A percentile compares a stretch with the other conserved stretches of the same genome.
Evolutionary conservation across 1,140 invertebrate genomes (phyloP).

Genomic region (Mylabris phalerata): DNA sequence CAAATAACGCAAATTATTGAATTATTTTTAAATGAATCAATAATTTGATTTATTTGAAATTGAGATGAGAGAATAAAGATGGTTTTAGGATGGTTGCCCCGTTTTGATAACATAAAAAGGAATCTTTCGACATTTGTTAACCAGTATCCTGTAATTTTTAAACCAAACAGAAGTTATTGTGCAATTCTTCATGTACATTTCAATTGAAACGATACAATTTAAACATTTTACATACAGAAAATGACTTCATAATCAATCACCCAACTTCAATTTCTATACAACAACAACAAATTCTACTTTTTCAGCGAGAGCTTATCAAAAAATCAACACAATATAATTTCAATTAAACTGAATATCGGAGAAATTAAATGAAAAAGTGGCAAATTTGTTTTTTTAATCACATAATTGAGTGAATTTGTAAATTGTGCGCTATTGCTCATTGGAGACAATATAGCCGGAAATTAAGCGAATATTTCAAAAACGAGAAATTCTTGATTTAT

Average conservation of each 20-base stretch:
- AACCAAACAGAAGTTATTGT: constrained; percentile 3
- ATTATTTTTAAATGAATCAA: neutral
- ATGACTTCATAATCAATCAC: neutral
- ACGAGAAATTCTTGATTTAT: neutral
- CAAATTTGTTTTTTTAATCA: neutral
- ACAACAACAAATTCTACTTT: constrained; percentile 8
- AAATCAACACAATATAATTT: neutral
- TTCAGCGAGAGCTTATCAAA: neutral
- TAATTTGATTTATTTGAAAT: constrained; percentile 9
- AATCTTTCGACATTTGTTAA: constrained; percentile 4
- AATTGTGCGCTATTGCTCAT: constrained; percentile 26
- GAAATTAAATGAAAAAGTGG: neutral
- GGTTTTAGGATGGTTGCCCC: constrained; percentile 28
- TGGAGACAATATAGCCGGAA: constrained; percentile 28
- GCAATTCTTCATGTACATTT: too few species aligned
- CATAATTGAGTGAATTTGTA: neutral
- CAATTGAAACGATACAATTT: neutral
- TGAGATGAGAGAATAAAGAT: constrained; percentile 14
- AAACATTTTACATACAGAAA: neutral
- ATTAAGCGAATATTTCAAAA: constrained; percentile 6
- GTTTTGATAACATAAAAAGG: neutral
- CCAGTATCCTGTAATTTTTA: neutral
- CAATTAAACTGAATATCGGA: neutral
- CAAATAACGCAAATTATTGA: constrained; percentile 4
- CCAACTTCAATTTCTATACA: neutral